phyloP scores from a whole-genome alignment of 2,113 vertebrate genomes.

The Gopherus evgoodei region DNA sequence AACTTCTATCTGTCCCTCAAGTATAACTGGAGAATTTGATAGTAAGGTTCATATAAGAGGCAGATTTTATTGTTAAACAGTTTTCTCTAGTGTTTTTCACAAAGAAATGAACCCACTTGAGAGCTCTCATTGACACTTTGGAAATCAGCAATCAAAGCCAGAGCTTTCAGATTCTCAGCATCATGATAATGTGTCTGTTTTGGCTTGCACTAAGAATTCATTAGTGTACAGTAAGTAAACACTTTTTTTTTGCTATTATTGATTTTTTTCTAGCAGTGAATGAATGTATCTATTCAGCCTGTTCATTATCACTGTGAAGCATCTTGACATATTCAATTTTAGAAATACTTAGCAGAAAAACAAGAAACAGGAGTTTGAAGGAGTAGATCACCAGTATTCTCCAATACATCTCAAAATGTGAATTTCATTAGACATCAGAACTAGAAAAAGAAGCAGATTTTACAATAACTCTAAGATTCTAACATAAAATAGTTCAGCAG shows the following conservation, averaged over 20 bases:
- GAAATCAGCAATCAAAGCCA: not conserved
- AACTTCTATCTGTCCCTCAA: not conserved
- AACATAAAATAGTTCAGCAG: conserved; percentile 45
- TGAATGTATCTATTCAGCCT: not conserved
- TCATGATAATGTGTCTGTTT: not conserved
- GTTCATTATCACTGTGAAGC: conserved; percentile 16
- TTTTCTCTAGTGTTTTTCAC: not conserved
- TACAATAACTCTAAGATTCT: not conserved
- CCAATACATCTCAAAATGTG: not conserved
- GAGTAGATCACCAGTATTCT: not conserved
- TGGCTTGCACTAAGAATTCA: conserved; percentile 14
- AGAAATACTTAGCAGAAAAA: conserved; percentile 5
- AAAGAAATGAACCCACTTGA: not conserved
- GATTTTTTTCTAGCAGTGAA: not conserved
- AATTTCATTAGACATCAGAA: not conserved
- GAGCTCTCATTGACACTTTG: not conserved
- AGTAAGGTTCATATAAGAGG: not conserved
- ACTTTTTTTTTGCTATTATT: not conserved
- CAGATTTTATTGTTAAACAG: not conserved
- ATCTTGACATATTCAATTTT: conserved; percentile 12
- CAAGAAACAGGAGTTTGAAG: not conserved
- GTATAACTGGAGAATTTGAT: not conserved
- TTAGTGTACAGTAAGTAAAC: not conserved
- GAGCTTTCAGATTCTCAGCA: not conserved
- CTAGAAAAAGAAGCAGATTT: conserved; percentile 5